Percentiles rank a stretch among this genome's conserved stretches.
These are phyloP conservation scores for Dufourea novaeangliae DNA, from an alignment of 1,140 invertebrate species.

Conservation along the genomic window DNA sequence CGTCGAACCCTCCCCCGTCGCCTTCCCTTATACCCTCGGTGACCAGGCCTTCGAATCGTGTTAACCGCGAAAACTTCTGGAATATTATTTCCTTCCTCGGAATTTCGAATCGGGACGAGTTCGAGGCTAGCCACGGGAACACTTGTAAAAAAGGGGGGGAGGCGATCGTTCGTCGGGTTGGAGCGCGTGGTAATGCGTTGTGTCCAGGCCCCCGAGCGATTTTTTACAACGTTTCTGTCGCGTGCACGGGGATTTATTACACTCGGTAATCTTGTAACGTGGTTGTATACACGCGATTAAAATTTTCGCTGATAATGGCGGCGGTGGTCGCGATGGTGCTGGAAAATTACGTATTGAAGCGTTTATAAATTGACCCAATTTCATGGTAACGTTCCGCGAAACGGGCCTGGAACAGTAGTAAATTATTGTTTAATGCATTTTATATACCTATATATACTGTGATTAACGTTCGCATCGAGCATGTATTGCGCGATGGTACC, in stretches of 20 bases:
- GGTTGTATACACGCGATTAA: conserved; percentile 13
- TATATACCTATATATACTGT: no score
- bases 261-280: background rate
- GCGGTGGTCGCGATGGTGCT: background rate
- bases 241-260: conserved; percentile 3
- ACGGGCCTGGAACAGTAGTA: background rate
- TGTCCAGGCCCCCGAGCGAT: no score
- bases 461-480: conserved; percentile 3
- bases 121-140: no score
- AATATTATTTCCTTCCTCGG: conserved; percentile 58
- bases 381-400: background rate
- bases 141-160: no score
- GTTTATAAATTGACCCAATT: conserved; percentile 29
- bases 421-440: background rate
- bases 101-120: conserved; percentile 42
- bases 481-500: background rate
- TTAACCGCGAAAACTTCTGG: conserved; percentile 53
- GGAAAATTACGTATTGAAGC: conserved; percentile 19
- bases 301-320: conserved; percentile 6
- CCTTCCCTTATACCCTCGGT: no score
- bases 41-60: conserved; percentile 4
- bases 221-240: background rate
- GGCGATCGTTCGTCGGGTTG: background rate
- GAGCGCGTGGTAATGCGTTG: conserved; percentile 42
- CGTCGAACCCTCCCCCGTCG: conserved; percentile 10